Conservation (phyloP, 2,888 invertebrate genomes). For the Coenonympha glycerion region DNA sequence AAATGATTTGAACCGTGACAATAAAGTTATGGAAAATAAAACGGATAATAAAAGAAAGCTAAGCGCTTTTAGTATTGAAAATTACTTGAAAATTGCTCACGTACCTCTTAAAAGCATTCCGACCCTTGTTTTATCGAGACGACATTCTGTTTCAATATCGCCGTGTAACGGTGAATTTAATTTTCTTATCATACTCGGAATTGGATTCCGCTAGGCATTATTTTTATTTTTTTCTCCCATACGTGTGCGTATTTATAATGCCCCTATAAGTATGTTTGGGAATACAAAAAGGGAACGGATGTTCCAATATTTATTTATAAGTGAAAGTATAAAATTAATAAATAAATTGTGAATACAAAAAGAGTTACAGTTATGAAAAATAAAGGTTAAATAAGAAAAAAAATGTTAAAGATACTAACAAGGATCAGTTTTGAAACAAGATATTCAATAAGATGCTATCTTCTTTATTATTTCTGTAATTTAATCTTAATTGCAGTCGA, state of each 20-base stretch:
- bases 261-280: too few species aligned
- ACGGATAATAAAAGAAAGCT: conserved; percentile 20
- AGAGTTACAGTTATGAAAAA: too few species aligned
- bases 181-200: conserved; percentile 27
- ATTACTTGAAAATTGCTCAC: conserved; percentile 37
- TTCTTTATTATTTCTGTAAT: too few species aligned
- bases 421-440: too few species aligned
- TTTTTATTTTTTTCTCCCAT: background rate
- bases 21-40: conserved; percentile 21
- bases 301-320: too few species aligned
- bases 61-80: conserved; percentile 32
- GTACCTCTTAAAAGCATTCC: conserved; percentile 40
- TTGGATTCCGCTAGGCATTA: conserved; percentile 1
- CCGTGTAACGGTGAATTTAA: conserved; percentile 28
- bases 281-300: too few species aligned
- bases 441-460: too few species aligned
- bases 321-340: too few species aligned
- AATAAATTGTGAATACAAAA: too few species aligned
- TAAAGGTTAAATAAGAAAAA: too few species aligned
- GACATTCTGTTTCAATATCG: conserved; percentile 35
- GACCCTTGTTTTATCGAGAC: conserved; percentile 39
- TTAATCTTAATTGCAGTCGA: too few species aligned
- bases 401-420: too few species aligned
- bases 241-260: background rate
- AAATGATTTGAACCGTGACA: conserved; percentile 18